Base-by-base conservation (phyloP, 2,113 vertebrate genomes). In the Prunella fulvescens region DNA sequence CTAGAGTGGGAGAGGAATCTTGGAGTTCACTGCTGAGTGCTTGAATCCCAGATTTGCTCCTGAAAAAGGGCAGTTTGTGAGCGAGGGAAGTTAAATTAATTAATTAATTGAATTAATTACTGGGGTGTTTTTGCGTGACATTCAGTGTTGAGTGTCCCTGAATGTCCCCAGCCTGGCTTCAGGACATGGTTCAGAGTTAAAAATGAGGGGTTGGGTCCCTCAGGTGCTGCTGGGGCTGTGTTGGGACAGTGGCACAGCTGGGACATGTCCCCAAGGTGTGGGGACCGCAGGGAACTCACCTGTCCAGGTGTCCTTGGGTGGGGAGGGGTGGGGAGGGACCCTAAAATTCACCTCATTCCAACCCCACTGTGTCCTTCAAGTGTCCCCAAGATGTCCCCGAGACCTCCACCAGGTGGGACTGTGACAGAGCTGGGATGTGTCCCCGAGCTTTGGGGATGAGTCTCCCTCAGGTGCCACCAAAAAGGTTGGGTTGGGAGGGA, bases 261-360 rank as follows among this genome's bases (percentile, higher is more conserved):
- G 67, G 58, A 67, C 0, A 0, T 31, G 62, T 31, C 57, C 28
- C 58, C 5, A 2, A 2, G 4, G 47, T 22, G 2, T 0, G 2
- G 70, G 44, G 23, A 66, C n/a, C 0, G 0, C 1, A 3, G 65
- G 67, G n/a, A 61, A 1, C 64, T 33, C 45, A 1, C 19, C 19
- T 9, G 8, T 45, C 58, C 16, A 11, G 66, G n/a, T 26, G 26
- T 50, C 45, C n/a, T 15, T 17, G 18, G 37, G 29, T 42, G 69
- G n/a, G n/a, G n/a, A n/a, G n/a, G 4, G 51, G 35, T 18, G 26
- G 35, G 51, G 40, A 56, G 33, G 20, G 20, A 66, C n/a, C 79
- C 31, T 9, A 26, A 57, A 67, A 35, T 39, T 19, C 78, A 39
- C 51, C n/a, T 45, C 12, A 53, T 56, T 47, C 62, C 64, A 40